A percentile compares a stretch with the other conserved stretches of the same genome.
Evolutionary conservation across 1,140 invertebrate genomes (phyloP).

Genomic region (Atta texana): DNA sequence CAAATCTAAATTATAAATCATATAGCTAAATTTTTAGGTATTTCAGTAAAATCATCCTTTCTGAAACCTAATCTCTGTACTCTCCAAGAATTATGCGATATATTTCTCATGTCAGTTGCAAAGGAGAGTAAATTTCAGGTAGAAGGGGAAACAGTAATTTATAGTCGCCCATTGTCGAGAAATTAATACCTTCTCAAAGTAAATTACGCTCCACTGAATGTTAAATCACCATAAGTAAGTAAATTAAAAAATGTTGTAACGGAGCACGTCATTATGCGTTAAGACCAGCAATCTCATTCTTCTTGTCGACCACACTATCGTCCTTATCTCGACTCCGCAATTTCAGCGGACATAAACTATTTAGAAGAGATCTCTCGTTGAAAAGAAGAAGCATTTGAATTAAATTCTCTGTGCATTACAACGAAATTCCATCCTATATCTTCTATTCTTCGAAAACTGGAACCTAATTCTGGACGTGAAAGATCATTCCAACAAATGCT

Average conservation of each 20-base stretch:
- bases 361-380: background rate
- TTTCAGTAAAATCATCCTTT: too few relatives aligned
- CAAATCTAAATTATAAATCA: too few relatives aligned
- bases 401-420: background rate
- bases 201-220: background rate
- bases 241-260: conserved; percentile 34
- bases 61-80: background rate
- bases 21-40: too few relatives aligned
- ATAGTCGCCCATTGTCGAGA: background rate
- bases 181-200: conserved; percentile 10
- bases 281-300: background rate
- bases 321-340: background rate
- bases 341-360: background rate
- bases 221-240: conserved; percentile 9
- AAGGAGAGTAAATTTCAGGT: background rate
- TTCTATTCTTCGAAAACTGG: background rate
- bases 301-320: background rate
- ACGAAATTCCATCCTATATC: background rate
- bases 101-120: too few relatives aligned
- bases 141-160: background rate
- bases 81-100: background rate
- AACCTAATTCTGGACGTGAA: background rate
- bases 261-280: background rate
- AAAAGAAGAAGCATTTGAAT: background rate
- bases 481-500: background rate